Conservation (phyloP, 2,888 invertebrate genomes). For the Helicoverpa assulta region DNA sequence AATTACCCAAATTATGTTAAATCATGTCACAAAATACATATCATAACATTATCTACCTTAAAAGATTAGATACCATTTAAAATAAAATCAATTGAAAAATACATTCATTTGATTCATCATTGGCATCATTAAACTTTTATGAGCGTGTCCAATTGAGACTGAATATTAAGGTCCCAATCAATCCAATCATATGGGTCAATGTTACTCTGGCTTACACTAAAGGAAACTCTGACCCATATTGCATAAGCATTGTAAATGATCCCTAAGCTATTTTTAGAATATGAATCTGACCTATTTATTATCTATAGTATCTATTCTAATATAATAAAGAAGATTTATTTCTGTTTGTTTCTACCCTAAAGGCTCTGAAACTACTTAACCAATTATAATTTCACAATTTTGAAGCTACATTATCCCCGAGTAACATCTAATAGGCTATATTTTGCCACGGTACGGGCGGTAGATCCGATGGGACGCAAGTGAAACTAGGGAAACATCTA, state of each 20-base stretch:
- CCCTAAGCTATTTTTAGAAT: slow-evolving; percentile 19
- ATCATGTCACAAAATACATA: neutral
- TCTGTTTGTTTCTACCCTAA: too few relatives aligned
- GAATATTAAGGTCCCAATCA: slow-evolving; percentile 58
- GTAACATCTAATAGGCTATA: too few relatives aligned
- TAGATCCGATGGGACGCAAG: too few relatives aligned
- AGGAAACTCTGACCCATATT: slow-evolving; percentile 28
- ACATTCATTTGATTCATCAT: slow-evolving; percentile 34
- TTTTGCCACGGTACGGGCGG: too few relatives aligned
- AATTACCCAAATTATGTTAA: slow-evolving; percentile 2
- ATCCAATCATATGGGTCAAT: slow-evolving; percentile 66
- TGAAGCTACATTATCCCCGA: too few relatives aligned
- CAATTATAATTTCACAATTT: too few relatives aligned
- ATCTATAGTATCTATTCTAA: too few relatives aligned
- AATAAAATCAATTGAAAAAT: slow-evolving; percentile 6
- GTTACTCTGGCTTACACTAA: slow-evolving; percentile 34
- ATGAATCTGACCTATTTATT: slow-evolving; percentile 29
- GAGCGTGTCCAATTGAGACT: slow-evolving; percentile 60
- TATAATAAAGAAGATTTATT: too few relatives aligned
- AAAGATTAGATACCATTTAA: neutral
- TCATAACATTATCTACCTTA: neutral
- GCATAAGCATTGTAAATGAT: slow-evolving; percentile 19
- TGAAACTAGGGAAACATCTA: too few relatives aligned
- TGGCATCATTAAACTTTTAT: slow-evolving; percentile 53
- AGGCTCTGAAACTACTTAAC: too few relatives aligned